Conservation (phyloP, 2,888 invertebrate genomes). For the Mesopsocus fuscifrons region DNA sequence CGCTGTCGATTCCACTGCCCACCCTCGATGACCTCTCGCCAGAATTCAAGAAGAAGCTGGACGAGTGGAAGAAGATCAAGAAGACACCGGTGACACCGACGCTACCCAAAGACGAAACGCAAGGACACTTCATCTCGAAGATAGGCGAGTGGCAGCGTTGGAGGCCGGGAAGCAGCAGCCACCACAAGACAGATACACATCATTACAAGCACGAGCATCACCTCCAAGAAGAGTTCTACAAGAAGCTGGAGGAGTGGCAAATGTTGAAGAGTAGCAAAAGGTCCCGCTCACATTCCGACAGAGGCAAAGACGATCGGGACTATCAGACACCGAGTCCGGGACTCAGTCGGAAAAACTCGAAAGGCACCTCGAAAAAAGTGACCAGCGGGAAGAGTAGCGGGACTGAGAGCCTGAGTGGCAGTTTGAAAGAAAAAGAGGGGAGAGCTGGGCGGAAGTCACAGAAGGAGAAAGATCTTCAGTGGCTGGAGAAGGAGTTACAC, state of each 20-base stretch:
- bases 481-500: slow-evolving; percentile 36
- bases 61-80: slow-evolving; percentile 68
- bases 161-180: slow-evolving; percentile 27
- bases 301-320: slow-evolving; percentile 13
- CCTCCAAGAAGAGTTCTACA: slow-evolving; percentile 23
- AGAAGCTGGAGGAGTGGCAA: slow-evolving; percentile 49
- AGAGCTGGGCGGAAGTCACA: slow-evolving; percentile 23
- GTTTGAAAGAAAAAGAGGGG: slow-evolving; percentile 16
- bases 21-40: slow-evolving; percentile 39
- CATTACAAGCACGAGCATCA: not conserved
- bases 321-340: slow-evolving; percentile 20
- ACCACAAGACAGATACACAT: not conserved
- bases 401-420: slow-evolving; percentile 4
- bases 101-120: slow-evolving; percentile 12
- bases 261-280: slow-evolving; percentile 35
- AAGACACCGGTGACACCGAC: slow-evolving; percentile 23
- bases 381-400: slow-evolving; percentile 14
- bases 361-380: slow-evolving; percentile 16
- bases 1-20: slow-evolving; percentile 1
- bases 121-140: slow-evolving; percentile 24
- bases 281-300: slow-evolving; percentile 14
- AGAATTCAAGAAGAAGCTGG: slow-evolving; percentile 64
- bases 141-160: slow-evolving; percentile 41
- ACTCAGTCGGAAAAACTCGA: slow-evolving; percentile 23
- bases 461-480: slow-evolving; percentile 31